Evolutionary conservation across 2,113 vertebrate genomes (phyloP).

Genomic region (Erpornis zantholeuca): DNA sequence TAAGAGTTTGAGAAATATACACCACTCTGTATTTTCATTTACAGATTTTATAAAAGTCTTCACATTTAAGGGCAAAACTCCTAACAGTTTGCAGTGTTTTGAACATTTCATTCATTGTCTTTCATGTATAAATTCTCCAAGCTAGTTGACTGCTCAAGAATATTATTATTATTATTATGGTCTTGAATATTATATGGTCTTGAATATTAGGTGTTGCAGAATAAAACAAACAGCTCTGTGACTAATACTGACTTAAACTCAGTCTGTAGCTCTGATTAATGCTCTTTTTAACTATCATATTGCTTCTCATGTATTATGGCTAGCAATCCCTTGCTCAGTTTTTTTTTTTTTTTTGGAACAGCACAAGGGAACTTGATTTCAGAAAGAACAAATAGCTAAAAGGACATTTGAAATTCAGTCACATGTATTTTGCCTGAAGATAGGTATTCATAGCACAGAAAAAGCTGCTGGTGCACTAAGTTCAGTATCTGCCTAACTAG

Average conservation of each 20-base stretch:
- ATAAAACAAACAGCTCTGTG: constrained; percentile 31
- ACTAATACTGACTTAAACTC: constrained; percentile 46
- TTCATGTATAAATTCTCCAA: constrained; percentile 15
- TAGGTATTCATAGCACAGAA: background rate
- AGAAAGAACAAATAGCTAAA: constrained; percentile 55
- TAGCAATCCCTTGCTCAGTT: constrained; percentile 34
- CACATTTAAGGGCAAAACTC: constrained; percentile 31
- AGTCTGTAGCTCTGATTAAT: constrained; percentile 56
- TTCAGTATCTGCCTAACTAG: background rate
- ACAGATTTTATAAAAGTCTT: constrained; percentile 17
- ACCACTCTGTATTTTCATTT: background rate
- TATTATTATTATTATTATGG: background rate
- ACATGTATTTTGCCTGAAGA: constrained; percentile 7
- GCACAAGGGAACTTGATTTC: constrained; percentile 61
- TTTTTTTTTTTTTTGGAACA: constrained; percentile 42
- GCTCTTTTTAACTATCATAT: constrained; percentile 61
- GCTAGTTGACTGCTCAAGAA: constrained; percentile 29
- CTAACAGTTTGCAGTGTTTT: constrained; percentile 39
- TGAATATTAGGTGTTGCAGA: background rate
- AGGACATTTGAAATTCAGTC: constrained; percentile 40
- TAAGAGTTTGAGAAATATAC: background rate
- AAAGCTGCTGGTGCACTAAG: background rate
- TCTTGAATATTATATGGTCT: background rate
- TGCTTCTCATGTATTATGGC: constrained; percentile 58
- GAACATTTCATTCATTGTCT: constrained; percentile 53